phyloP scores from a whole-genome alignment of 2,113 vertebrate species.

The Poicephalus gulielmi region DNA sequence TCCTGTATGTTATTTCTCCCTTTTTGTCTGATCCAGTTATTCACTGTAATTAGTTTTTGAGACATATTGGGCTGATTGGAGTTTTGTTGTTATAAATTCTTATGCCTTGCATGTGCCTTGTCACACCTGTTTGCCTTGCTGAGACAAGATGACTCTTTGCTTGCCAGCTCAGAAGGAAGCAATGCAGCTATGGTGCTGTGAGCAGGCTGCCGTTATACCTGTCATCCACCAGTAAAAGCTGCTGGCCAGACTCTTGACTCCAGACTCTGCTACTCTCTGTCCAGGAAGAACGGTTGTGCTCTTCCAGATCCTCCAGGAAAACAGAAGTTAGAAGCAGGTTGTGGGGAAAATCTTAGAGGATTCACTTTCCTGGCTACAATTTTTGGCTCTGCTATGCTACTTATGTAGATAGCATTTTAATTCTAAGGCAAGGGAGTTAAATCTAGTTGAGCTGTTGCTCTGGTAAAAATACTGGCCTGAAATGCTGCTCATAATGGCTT shows the following conservation, averaged over 20 bases:
- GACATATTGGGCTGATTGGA: neutral
- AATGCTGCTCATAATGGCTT: neutral
- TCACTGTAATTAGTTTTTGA: neutral
- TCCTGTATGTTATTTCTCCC: neutral
- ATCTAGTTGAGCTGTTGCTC: neutral
- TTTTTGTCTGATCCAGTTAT: neutral
- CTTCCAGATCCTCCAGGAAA: neutral
- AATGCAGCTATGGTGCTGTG: neutral
- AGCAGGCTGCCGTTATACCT: neutral
- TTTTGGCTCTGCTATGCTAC: neutral
- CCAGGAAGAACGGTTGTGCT: neutral
- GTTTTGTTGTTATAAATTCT: slow-evolving; percentile 2
- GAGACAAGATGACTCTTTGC: neutral
- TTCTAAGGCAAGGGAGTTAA: neutral
- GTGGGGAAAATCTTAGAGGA: neutral
- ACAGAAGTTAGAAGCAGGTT: neutral
- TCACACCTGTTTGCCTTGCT: neutral
- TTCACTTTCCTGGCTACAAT: neutral
- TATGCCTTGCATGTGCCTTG: neutral
- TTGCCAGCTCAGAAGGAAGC: neutral
- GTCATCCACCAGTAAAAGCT: neutral
- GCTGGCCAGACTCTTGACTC: neutral
- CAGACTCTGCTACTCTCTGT: neutral
- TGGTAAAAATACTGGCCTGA: slow-evolving; percentile 16
- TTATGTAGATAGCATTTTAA: neutral